Evolutionary conservation across 2,797 vertebrate species (phyloP).

Genomic region (Phalanger gymnotis): DNA sequence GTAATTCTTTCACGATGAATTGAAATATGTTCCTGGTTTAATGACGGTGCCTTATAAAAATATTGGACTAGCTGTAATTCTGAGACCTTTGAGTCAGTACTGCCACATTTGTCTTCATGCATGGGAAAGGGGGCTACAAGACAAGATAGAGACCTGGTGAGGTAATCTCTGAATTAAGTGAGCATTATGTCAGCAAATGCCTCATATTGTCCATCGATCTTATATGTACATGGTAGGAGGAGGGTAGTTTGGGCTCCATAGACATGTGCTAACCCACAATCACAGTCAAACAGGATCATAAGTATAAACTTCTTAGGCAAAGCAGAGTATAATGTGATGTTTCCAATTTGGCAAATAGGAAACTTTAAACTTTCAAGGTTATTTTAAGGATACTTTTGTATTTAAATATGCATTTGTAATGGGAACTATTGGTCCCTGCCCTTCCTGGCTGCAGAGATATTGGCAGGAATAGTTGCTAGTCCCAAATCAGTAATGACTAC

Average conservation of each 20-base stretch:
- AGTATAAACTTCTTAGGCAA: conserved; percentile 35
- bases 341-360: conserved; percentile 21
- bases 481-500: neutral
- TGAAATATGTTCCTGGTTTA: conserved; percentile 61
- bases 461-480: neutral
- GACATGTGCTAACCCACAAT: neutral
- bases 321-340: conserved; percentile 41
- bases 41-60: conserved; percentile 52
- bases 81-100: conserved; percentile 50
- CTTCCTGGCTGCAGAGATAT: neutral
- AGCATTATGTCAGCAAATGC: conserved; percentile 30
- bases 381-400: conserved; percentile 21
- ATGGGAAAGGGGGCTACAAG: neutral
- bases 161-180: conserved; percentile 32
- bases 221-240: neutral
- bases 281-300: conserved; percentile 55
- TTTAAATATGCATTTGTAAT: conserved; percentile 21
- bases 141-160: neutral
- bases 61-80: conserved; percentile 2
- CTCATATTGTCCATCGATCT: conserved; percentile 22
- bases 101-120: conserved; percentile 29
- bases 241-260: neutral
- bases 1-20: conserved; percentile 68
- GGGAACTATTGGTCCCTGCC: conserved; percentile 4
- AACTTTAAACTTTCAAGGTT: conserved; percentile 48